phyloP scores from a whole-genome alignment of 2,888 invertebrate genomes.

The Thecocarcelia acutangulata region DNA sequence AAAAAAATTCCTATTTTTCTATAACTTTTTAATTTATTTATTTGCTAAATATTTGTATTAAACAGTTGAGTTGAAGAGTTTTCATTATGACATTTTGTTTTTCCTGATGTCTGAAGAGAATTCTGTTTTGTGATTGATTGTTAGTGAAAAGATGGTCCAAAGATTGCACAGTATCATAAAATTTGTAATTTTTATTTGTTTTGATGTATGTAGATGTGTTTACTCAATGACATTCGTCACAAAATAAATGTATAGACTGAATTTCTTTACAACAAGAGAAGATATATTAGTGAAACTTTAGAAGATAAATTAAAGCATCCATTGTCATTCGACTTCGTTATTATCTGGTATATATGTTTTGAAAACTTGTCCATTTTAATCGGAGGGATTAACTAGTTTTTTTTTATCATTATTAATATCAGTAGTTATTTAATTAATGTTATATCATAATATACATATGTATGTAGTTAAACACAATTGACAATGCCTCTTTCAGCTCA shows the following conservation, averaged over 20 bases:
- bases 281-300: conserved; percentile 1
- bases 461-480: conserved; percentile 66
- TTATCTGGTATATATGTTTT: conserved; percentile 19
- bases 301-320: conserved; percentile 23
- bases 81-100: conserved; percentile 47
- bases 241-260: conserved; percentile 8
- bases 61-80: conserved; percentile 71
- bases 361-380: conserved; percentile 56
- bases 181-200: conserved; percentile 36
- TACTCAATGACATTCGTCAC: conserved; percentile 69
- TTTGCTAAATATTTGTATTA: conserved; percentile 32
- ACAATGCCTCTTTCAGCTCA: conserved; percentile 62
- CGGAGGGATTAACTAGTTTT: conserved; percentile 66
- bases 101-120: conserved; percentile 46
- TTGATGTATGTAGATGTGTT: neutral
- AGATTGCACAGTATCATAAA: conserved; percentile 56
- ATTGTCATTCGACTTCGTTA: conserved; percentile 35
- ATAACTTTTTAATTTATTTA: conserved; percentile 31
- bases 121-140: conserved; percentile 48
- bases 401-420: conserved; percentile 44
- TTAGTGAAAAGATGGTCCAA: conserved; percentile 67
- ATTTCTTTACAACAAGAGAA: neutral
- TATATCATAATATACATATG: conserved; percentile 23
- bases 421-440: conserved; percentile 1
- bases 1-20: no score